These are phyloP conservation scores for Perca flavescens DNA, from an alignment of 2,113 vertebrate genomes.

Conservation along the genomic window DNA sequence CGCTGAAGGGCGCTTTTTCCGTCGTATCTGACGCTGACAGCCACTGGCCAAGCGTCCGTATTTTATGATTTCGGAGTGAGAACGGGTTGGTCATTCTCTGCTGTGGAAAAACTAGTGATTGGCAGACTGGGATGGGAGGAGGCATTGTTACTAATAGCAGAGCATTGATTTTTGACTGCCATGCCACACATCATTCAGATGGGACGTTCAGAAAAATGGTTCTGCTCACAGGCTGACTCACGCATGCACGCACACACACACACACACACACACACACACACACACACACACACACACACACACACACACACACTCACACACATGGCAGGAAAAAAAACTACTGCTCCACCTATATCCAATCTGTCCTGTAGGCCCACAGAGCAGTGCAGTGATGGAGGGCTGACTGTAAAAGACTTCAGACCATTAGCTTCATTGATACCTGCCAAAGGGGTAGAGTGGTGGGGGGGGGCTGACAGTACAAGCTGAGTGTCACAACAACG, in stretches of 20 bases:
- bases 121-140: neutral
- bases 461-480: conserved; percentile 33
- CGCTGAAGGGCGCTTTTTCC: too few species aligned
- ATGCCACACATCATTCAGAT: conserved; percentile 37
- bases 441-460: neutral
- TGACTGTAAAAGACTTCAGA: conserved; percentile 42
- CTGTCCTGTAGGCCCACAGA: neutral
- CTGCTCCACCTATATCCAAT: conserved; percentile 3
- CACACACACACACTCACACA: neutral
- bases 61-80: too few species aligned
- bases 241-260: neutral
- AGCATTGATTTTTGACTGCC: conserved; percentile 41
- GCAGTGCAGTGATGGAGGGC: conserved; percentile 33
- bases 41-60: too few species aligned
- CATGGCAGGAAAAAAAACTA: neutral
- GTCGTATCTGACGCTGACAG: too few species aligned
- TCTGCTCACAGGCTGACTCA: neutral
- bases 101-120: conserved; percentile 1
- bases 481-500: conserved; percentile 46
- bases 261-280: neutral
- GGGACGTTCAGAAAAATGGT: conserved; percentile 8
- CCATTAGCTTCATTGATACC: conserved; percentile 68
- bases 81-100: neutral
- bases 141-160: conserved; percentile 17
- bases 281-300: neutral